Evolutionary conservation across 2,888 invertebrate genomes (phyloP), one percentile per base, ranked within the genome.

Genomic region (Aspidiotus rigidus): DNA sequence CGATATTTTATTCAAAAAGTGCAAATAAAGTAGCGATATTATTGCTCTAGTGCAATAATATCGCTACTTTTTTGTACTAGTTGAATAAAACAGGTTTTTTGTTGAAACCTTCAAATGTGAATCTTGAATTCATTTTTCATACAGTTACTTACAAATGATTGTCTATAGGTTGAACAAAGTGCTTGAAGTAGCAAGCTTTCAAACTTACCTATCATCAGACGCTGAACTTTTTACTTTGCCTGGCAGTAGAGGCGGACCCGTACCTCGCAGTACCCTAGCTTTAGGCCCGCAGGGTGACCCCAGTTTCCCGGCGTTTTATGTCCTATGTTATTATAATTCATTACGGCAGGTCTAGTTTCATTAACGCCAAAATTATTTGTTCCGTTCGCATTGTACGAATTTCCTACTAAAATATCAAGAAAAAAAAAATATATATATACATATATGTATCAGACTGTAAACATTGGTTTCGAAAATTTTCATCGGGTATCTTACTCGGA

Each of bases 261-360:
- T 83, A 85, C 86, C 87, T 84, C 84, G 87, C 84, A 84, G 86
- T 80, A 81, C 81, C 81, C 83, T 84, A 83, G 85, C 84, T 77
- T 78, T 78, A 81, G 83, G 87, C 89, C 90, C 90, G 88, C 91
- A 91, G 91, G 92, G 91, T 86, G 90, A 88, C 85, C 86, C 90
- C 88, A 90, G 91, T 92, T 92, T 92, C 90, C 91, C 91, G 89
- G 78, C 77, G 78, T 77, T 55, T 62, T 69, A 56, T 69, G 49
- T 55, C 69, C 54, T 13, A 62, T 62, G 57, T 44, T 62, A 55
- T 69, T 69, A 69, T 61, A 57, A 44, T 55, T 54, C 40, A 69
- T 42, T 16, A 44, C 56, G 15, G 53, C n/a, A n/a, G n/a, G n/a
- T n/a, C n/a, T 62, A 3, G 62, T 55, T 40, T 62, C 42, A 15